Evolutionary conservation across 2,113 vertebrate species (phyloP).

Genomic region (Sterna hirundo): DNA sequence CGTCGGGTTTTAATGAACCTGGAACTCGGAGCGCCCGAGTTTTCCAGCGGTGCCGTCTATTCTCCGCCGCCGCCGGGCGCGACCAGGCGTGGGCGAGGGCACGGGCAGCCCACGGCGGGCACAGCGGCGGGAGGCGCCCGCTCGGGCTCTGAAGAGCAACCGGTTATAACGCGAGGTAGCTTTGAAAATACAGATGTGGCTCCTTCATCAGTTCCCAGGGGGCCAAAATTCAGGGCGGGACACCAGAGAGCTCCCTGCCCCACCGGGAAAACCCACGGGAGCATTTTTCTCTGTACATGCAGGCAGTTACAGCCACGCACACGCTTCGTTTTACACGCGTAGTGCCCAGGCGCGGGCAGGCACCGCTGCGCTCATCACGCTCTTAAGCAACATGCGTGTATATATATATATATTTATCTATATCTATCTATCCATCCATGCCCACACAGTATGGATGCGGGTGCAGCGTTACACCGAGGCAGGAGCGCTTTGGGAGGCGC

Average conservation of each 20-base stretch:
- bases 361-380: accelerated
- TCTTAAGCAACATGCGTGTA: accelerated
- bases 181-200: accelerated
- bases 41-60: background rate
- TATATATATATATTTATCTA: too few relatives aligned
- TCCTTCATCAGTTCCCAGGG: accelerated
- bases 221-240: background rate
- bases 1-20: constrained; percentile 36
- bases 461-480: background rate
- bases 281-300: accelerated
- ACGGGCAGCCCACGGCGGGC: background rate
- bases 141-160: background rate
- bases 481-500: background rate
- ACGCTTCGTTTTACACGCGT: accelerated
- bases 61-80: background rate
- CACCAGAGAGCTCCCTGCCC: accelerated
- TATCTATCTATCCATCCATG: too few relatives aligned
- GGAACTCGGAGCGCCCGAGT: background rate
- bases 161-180: background rate
- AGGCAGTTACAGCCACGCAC: background rate
- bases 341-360: accelerated
- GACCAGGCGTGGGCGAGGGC: background rate
- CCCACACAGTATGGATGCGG: background rate
- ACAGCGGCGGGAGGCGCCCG: background rate
- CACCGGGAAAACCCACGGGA: background rate